Evolutionary conservation across 1,140 invertebrate genomes (phyloP).

Genomic region (Dolichoris vasculosae): DNA sequence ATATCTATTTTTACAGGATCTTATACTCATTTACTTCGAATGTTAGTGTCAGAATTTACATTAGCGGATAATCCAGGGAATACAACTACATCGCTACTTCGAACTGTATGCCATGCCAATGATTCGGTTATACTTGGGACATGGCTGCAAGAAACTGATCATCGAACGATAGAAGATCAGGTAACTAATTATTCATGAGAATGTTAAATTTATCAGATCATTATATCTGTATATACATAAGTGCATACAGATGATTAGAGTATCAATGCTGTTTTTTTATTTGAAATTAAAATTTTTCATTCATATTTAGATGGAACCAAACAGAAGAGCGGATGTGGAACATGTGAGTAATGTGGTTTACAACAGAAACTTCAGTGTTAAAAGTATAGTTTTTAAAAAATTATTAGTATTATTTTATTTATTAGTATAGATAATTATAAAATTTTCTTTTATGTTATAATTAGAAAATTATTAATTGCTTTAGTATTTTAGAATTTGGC

Average conservation of each 20-base stretch:
- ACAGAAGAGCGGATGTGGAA: conserved; percentile 82
- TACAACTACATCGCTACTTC: conserved; percentile 92
- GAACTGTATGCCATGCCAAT: conserved; percentile 91
- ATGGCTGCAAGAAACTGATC: conserved; percentile 95
- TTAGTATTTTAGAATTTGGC: neutral
- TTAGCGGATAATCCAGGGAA: conserved; percentile 95
- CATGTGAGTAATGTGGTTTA: conserved; percentile 55
- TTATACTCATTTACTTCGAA: conserved; percentile 89
- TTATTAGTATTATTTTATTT: conserved; percentile 41
- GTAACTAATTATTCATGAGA: conserved; percentile 74
- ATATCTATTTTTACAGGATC: conserved; percentile 75
- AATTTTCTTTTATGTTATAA: neutral
- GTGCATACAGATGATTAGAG: conserved; percentile 1
- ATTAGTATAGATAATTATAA: neutral
- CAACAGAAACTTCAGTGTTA: conserved; percentile 40
- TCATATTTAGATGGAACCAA: conserved; percentile 83
- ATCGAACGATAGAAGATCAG: conserved; percentile 98
- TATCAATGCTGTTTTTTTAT: neutral
- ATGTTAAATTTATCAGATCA: conserved; percentile 12
- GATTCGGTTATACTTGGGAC: conserved; percentile 91
- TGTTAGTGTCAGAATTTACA: conserved; percentile 98
- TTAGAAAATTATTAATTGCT: conserved; percentile 9
- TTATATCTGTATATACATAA: neutral
- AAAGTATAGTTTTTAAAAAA: conserved; percentile 45
- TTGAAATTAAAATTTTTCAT: conserved; percentile 61